Conservation (phyloP, 2,888 invertebrate genomes). For the Pyrochroa serraticornis region DNA sequence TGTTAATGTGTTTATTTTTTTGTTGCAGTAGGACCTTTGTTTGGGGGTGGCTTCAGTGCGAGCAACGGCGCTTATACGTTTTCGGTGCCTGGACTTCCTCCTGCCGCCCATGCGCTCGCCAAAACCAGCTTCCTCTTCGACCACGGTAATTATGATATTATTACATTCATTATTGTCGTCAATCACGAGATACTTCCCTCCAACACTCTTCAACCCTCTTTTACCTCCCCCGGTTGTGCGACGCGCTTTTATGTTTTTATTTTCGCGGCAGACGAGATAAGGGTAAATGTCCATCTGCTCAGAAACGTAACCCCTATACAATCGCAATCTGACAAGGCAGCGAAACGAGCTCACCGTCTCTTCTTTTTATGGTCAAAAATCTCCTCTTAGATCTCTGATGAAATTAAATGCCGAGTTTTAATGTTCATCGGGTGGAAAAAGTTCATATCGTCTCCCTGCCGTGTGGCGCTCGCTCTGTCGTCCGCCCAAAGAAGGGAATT, state of each 20-base stretch:
- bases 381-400: constrained; percentile 61
- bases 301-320: constrained; percentile 46
- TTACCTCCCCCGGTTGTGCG: constrained; percentile 1
- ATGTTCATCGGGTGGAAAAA: constrained; percentile 62
- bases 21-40: constrained; percentile 58
- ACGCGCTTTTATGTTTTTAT: constrained; percentile 48
- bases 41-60: constrained; percentile 52
- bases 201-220: too few species aligned
- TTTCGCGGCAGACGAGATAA: constrained; percentile 39
- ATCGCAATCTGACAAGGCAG: constrained; percentile 41
- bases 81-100: constrained; percentile 55
- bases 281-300: constrained; percentile 54
- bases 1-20: constrained; percentile 38
- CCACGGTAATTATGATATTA: constrained; percentile 52
- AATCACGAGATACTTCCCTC: constrained; percentile 13
- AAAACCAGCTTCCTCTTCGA: constrained; percentile 58
- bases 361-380: constrained; percentile 61
- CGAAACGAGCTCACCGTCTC: constrained; percentile 46
- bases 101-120: constrained; percentile 54
- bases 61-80: constrained; percentile 55
- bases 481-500: constrained; percentile 60
- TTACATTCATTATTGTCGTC: constrained; percentile 29
- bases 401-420: constrained; percentile 63
- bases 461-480: constrained; percentile 46
- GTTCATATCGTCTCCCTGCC: constrained; percentile 58